Conservation (phyloP, 1,140 invertebrate genomes). For the Aphis craccivora region DNA sequence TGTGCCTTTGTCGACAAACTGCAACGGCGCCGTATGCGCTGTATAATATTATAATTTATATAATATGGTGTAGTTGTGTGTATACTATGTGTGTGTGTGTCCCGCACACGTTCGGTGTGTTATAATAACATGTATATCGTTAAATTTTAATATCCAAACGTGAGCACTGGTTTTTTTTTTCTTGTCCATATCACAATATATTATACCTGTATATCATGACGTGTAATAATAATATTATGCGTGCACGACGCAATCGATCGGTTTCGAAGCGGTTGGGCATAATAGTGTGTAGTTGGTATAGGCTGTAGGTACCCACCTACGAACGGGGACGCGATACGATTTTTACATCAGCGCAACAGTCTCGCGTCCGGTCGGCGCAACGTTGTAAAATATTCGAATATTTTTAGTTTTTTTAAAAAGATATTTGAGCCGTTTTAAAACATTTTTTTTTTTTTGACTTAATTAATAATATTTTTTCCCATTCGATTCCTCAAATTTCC, state of each 20-base stretch:
- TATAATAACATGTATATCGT: neutral
- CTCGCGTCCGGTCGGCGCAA: too few relatives aligned
- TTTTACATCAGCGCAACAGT: neutral
- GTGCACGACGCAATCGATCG: neutral
- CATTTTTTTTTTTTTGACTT: too few relatives aligned
- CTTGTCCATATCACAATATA: neutral
- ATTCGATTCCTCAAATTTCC: neutral
- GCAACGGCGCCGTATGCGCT: neutral
- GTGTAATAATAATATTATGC: neutral
- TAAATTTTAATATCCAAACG: constrained; percentile 5
- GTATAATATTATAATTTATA: neutral
- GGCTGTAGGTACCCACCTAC: too few relatives aligned
- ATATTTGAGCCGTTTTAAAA: neutral
- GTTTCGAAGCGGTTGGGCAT: neutral
- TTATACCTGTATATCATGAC: too few relatives aligned
- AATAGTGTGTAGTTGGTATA: neutral
- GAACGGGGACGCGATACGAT: neutral
- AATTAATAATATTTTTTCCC: neutral
- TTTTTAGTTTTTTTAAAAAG: neutral
- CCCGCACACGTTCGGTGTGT: neutral
- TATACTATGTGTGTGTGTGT: neutral
- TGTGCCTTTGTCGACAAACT: neutral
- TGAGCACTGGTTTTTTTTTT: neutral
- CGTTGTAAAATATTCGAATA: neutral
- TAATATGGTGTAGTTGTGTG: neutral